A percentile compares a stretch with the other conserved stretches of the same genome.
Evolutionary conservation across 2,113 vertebrate genomes (phyloP).

Genomic region (Drymodes brunneopygia): DNA sequence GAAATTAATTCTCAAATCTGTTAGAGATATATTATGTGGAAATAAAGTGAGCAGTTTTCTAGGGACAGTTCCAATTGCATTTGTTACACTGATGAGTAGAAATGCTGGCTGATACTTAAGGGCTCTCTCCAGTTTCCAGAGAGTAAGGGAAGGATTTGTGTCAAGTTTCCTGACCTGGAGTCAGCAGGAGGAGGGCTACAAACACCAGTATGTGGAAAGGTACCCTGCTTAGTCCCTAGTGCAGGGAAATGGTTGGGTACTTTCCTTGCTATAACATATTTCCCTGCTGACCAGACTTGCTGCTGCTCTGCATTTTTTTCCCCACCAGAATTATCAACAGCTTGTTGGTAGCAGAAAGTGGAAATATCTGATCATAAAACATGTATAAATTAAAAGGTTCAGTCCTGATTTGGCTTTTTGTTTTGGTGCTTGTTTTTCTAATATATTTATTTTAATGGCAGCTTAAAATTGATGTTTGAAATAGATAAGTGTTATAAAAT

Average conservation of each 20-base stretch:
- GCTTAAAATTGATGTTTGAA: background rate
- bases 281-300: background rate
- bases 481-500: background rate
- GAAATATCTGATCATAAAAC: background rate
- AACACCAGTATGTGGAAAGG: background rate
- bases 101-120: background rate
- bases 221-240: background rate
- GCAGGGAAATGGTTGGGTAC: fast-evolving
- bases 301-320: background rate
- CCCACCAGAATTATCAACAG: background rate
- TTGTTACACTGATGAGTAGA: background rate
- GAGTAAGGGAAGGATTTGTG: background rate
- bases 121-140: background rate
- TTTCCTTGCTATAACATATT: background rate
- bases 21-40: background rate
- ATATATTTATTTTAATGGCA: background rate
- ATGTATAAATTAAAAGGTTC: background rate
- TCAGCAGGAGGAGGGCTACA: background rate
- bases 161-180: background rate
- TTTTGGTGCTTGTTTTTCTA: background rate
- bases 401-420: fast-evolving
- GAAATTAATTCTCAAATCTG: background rate
- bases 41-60: background rate
- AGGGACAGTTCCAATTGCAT: background rate
- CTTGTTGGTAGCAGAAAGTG: background rate